Evolutionary conservation across 2,888 invertebrate genomes (phyloP), one percentile per base, ranked within the genome.

Genomic region (Phyto melanocephala): DNA sequence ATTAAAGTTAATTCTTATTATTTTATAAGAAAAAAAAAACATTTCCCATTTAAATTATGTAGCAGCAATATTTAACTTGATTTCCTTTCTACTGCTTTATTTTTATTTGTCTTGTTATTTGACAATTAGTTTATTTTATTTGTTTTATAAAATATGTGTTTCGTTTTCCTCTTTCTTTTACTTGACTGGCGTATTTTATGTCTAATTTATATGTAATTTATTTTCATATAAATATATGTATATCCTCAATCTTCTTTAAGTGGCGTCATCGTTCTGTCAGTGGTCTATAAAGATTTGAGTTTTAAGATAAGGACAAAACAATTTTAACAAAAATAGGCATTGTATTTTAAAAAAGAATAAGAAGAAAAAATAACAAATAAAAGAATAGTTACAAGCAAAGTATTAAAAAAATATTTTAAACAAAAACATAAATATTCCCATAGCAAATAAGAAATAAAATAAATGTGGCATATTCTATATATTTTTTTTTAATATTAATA

Each of bases 171-270:
- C 65, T 76, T 10, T 20, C 20, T 28, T 52, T 28, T 1, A 15
- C 28, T 52, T 76, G 15, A 22, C 47, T 24, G 68, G 60, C 33
- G 33, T 42, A 35, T 68, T 52, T 68, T 60, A 67, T 79, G 58
- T 79, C 65, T 67, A 72, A 72, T 79, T 79, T 79, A 67, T 65
- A 71, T 71, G 56, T 52, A 77, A 77, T 68, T 76, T 76, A 68
- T 76, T 52, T 62, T 33, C 58, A 52, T 68, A 62, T n/a, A n/a
- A n/a, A n/a, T n/a, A n/a, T n/a, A n/a, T n/a, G n/a, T n/a, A n/a
- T 52, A 42, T 72, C 20, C 42, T 58, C 22, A 40, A 58, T 20
- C 8, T 58, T 47, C 40, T 58, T 5, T 40, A 35, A 63, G 50
- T 79, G 79, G 79, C 72, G 79, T 72, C 79, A 22, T 17, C 33